Conservation (phyloP, 2,888 invertebrate species). For the Eubasilissa splendida region DNA sequence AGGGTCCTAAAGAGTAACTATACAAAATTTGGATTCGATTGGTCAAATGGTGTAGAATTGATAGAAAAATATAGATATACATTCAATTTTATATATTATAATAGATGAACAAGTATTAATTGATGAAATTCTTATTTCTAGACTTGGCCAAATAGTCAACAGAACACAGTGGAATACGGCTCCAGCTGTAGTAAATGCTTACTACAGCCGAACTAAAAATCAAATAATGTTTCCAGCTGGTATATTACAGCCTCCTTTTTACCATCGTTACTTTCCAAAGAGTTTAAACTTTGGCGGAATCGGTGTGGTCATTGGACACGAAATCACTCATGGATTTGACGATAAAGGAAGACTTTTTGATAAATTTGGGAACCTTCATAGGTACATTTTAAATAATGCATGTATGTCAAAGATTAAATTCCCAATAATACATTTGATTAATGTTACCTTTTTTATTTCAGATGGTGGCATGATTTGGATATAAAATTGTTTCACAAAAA, state of each 20-base stretch:
- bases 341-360: slow-evolving; percentile 94
- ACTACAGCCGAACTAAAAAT: slow-evolving; percentile 95
- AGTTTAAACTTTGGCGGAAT: slow-evolving; percentile 91
- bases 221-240: slow-evolving; percentile 97
- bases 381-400: slow-evolving; percentile 60
- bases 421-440: no score
- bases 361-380: slow-evolving; percentile 90
- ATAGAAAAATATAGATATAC: no score
- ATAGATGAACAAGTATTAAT: no score
- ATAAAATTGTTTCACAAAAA: slow-evolving; percentile 82
- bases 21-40: no score
- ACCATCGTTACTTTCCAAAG: slow-evolving; percentile 86
- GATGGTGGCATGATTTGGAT: slow-evolving; percentile 86
- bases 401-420: neutral
- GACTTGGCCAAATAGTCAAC: slow-evolving; percentile 81
- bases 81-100: no score
- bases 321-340: slow-evolving; percentile 93
- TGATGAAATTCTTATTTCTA: slow-evolving; percentile 60
- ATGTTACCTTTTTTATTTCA: neutral
- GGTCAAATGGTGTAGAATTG: no score
- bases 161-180: slow-evolving; percentile 88
- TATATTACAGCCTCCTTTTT: slow-evolving; percentile 95
- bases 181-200: slow-evolving; percentile 95
- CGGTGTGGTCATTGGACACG: slow-evolving; percentile 92
- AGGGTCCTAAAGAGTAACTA: no score